Conservation (phyloP, 2,113 vertebrate genomes). For the Ranitomeya variabilis region DNA sequence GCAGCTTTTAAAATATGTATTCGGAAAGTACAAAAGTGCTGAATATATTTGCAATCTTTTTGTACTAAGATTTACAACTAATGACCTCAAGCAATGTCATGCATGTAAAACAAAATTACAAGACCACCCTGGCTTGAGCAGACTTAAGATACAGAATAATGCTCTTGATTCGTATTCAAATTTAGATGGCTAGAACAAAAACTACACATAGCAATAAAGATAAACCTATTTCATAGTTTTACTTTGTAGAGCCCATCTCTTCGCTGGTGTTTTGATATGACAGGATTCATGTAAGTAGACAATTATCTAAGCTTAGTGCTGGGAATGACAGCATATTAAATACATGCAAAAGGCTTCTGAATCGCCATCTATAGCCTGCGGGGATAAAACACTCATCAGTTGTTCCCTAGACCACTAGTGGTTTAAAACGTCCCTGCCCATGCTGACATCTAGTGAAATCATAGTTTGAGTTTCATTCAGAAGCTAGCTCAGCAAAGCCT, state of each 20-base stretch:
- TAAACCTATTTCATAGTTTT: slow-evolving; percentile 76
- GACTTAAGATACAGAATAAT: slow-evolving; percentile 80
- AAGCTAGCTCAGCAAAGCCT: slow-evolving; percentile 67
- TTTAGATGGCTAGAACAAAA: slow-evolving; percentile 68
- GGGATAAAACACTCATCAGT: slow-evolving; percentile 74
- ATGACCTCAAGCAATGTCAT: slow-evolving; percentile 82
- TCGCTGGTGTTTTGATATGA: slow-evolving; percentile 71
- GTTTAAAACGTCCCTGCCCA: slow-evolving; percentile 75
- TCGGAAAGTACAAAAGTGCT: slow-evolving; percentile 82
- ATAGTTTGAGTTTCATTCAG: slow-evolving; percentile 70
- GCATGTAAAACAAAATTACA: slow-evolving; percentile 84
- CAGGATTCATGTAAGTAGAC: slow-evolving; percentile 75
- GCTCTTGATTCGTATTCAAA: slow-evolving; percentile 81
- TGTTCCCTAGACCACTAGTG: slow-evolving; percentile 71
- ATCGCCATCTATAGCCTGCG: slow-evolving; percentile 66
- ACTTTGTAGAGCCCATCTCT: slow-evolving; percentile 73
- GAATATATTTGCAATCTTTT: slow-evolving; percentile 85
- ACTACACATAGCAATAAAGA: slow-evolving; percentile 68
- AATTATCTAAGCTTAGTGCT: slow-evolving; percentile 79
- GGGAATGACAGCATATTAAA: slow-evolving; percentile 71
- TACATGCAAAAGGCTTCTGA: slow-evolving; percentile 70
- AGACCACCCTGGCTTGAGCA: slow-evolving; percentile 83
- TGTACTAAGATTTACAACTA: slow-evolving; percentile 82
- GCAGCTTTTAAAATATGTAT: slow-evolving; percentile 79
- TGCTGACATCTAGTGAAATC: slow-evolving; percentile 74